Evolutionary conservation across 2,797 vertebrate species (phyloP).

Genomic region (Sebastes cheni): DNA sequence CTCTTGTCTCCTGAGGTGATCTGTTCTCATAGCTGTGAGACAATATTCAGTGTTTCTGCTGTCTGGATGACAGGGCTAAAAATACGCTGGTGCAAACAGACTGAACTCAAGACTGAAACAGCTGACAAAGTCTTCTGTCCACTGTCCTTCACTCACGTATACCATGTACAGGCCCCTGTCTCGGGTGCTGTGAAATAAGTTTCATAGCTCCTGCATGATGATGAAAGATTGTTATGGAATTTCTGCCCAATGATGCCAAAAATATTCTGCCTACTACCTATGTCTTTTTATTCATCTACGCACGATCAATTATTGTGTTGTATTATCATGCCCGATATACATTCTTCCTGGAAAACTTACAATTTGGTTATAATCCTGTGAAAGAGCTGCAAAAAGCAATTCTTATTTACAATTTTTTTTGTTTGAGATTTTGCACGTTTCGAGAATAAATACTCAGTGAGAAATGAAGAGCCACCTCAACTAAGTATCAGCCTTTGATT

Average conservation of each 20-base stretch:
- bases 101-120: conserved; percentile 28
- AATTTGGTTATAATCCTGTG: background rate
- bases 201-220: background rate
- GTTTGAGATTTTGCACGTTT: background rate
- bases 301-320: no score
- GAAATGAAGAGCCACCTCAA: background rate
- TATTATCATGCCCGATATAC: no score
- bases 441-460: no score
- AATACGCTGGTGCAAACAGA: conserved; percentile 49
- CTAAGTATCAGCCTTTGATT: background rate
- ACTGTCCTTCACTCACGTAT: background rate
- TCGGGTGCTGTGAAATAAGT: background rate
- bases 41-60: conserved; percentile 38
- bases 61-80: conserved; percentile 45
- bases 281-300: no score
- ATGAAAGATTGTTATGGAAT: no score
- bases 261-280: rapidly evolving
- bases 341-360: background rate
- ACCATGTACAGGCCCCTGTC: background rate
- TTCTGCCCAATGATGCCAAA: no score
- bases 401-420: background rate
- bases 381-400: background rate
- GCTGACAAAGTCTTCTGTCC: conserved; percentile 13
- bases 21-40: conserved; percentile 43
- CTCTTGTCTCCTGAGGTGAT: conserved; percentile 37